phyloP scores from a whole-genome alignment of 2,888 invertebrate genomes.

The Blomia tropicalis region DNA sequence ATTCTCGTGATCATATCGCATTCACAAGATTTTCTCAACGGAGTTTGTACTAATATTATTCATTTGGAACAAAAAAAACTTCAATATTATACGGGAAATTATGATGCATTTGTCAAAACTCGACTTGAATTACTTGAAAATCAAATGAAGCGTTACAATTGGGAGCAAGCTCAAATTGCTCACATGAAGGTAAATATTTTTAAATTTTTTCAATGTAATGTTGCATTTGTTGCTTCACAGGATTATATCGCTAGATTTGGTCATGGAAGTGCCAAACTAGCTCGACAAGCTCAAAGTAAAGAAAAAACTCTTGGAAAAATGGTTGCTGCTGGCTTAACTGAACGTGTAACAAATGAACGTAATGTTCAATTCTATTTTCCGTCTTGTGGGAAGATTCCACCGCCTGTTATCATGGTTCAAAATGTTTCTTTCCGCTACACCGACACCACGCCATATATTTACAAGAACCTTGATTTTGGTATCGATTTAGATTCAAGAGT shows the following conservation, averaged over 20 bases:
- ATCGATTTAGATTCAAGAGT: conserved; percentile 89
- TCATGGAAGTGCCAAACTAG: conserved; percentile 95
- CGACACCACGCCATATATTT: conserved; percentile 72
- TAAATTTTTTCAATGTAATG: background rate
- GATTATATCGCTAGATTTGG: conserved; percentile 98
- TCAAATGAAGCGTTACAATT: conserved; percentile 96
- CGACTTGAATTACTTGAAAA: conserved; percentile 86
- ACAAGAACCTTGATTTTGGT: conserved; percentile 93
- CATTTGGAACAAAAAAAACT: conserved; percentile 83
- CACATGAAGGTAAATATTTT: conserved; percentile 70
- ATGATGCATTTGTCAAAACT: conserved; percentile 87
- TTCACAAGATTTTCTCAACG: conserved; percentile 95
- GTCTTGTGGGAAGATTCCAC: conserved; percentile 83
- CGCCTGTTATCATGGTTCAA: conserved; percentile 98
- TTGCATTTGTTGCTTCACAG: conserved; percentile 38
- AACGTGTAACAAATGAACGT: conserved; percentile 77
- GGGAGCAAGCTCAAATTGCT: conserved; percentile 98
- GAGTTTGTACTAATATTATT: conserved; percentile 75
- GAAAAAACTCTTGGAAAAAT: conserved; percentile 98
- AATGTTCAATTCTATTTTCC: conserved; percentile 87
- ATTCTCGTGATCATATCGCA: conserved; percentile 95
- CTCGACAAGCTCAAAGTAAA: conserved; percentile 96
- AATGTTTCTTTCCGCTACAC: conserved; percentile 90
- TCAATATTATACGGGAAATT: conserved; percentile 86
- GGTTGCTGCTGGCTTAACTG: conserved; percentile 93